Evolutionary conservation across 2,888 invertebrate genomes (phyloP), one percentile per base, ranked within the genome.

Genomic region (Dinocampus coccinellae): DNA sequence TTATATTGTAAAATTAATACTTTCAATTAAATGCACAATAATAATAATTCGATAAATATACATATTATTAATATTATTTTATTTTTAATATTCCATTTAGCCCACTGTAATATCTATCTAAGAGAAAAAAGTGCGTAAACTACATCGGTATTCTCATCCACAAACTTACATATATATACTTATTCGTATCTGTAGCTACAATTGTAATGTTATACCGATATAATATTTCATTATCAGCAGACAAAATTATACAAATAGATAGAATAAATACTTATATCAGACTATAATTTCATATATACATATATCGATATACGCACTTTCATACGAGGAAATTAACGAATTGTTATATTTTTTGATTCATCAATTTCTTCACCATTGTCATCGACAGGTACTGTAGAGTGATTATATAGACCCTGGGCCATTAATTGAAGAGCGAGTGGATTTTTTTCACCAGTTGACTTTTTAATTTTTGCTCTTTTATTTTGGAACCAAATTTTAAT

Each of bases 401-500:
- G 95, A 87, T 95, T 95, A 88, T 95, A 95, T 7, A 95, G 90
- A 0, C 95, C 94, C 85, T 95, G 94, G 0, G 94, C 93, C 92
- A 94, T 94, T 67, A 95, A 89, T 84, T 94, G 93, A 34, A 93
- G 83, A 0, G 95, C 94, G 70, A 95, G 88, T 0, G 92, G 92
- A 83, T 92, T 92, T 80, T 92, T 91, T 53, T 91, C 90, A 0
- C 93, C 93, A 58, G 90, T 90, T 13, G 93, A 90, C 85, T 95
- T 95, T 89, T 95, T 95, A 83, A 94, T 91, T 87, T 95, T 94
- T 76, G 98, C 98, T 13, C 98, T 91, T 87, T 98, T 97, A 89
- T 98, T 97, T 90, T 98, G 96, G 89, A 97, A 97, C 97, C 97
- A 97, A 87, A 97, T 97, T 90, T 97, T 97, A 86, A 97, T 98